phyloP scores from a whole-genome alignment of 1,140 invertebrate genomes.

The Tribolium madens region DNA sequence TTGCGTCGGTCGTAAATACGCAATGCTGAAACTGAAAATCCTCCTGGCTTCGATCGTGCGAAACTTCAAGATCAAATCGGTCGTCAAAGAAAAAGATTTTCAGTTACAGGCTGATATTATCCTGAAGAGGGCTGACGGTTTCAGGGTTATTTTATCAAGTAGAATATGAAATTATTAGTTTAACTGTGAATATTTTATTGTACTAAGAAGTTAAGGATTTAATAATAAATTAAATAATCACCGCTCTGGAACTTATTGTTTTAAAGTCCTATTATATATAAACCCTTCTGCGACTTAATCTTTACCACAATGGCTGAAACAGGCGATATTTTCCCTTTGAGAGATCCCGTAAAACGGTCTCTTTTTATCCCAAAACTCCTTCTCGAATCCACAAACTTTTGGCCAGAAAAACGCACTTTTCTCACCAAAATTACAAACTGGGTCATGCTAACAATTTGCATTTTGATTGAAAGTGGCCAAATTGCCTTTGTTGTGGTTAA shows the following conservation, averaged over 20 bases:
- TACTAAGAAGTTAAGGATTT: background rate
- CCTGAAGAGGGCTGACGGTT: slow-evolving; percentile 82
- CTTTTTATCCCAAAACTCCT: slow-evolving; percentile 25
- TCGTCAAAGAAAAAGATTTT: slow-evolving; percentile 77
- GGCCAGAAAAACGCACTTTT: slow-evolving; percentile 18
- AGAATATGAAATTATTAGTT: background rate
- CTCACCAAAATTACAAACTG: slow-evolving; percentile 21
- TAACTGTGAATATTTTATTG: background rate
- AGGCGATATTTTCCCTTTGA: slow-evolving; percentile 4
- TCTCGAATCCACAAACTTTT: slow-evolving; percentile 21
- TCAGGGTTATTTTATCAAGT: slow-evolving; percentile 60
- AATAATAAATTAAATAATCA: background rate
- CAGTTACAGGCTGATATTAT: slow-evolving; percentile 84
- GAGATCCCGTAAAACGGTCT: background rate
- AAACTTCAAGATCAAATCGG: slow-evolving; percentile 80
- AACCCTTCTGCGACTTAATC: background rate
- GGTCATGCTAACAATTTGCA: slow-evolving; percentile 3
- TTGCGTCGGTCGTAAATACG: slow-evolving; percentile 86
- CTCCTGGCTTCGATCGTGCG: slow-evolving; percentile 85
- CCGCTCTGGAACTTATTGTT: background rate
- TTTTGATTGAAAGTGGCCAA: slow-evolving; percentile 32
- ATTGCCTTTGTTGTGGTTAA: slow-evolving; percentile 6
- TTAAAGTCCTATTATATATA: background rate
- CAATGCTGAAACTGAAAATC: slow-evolving; percentile 81
- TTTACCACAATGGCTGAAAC: background rate